Evolutionary conservation across 2,888 invertebrate species (phyloP).

Genomic region (Epinotia nisella): DNA sequence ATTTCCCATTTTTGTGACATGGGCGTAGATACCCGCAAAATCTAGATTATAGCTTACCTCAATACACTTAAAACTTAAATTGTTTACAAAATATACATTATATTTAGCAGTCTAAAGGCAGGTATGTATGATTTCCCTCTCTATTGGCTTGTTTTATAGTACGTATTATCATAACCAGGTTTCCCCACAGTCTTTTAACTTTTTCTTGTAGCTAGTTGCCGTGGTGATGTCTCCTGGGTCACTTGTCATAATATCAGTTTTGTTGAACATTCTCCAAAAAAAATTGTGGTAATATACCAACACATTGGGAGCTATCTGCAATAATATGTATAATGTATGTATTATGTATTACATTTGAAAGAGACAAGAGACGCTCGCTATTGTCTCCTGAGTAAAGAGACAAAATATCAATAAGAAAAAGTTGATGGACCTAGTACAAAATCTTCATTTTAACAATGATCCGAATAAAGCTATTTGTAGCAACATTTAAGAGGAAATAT

Average conservation of each 20-base stretch:
- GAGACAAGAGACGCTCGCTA: background rate
- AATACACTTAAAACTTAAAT: background rate
- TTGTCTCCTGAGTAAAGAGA: background rate
- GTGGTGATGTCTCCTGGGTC: background rate
- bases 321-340: too few species aligned
- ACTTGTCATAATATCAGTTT: background rate
- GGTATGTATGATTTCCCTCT: background rate
- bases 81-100: slow-evolving; percentile 40
- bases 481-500: background rate
- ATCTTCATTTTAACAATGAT: background rate
- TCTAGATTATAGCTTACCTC: background rate
- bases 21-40: background rate
- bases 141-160: background rate
- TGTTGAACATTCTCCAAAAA: background rate
- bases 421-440: background rate
- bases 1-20: background rate
- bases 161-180: background rate
- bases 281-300: background rate
- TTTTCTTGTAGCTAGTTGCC: background rate
- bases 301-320: too few species aligned
- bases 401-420: background rate
- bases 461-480: background rate
- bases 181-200: background rate
- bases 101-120: slow-evolving; percentile 28
- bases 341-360: too few species aligned